Conservation (phyloP, 2,113 vertebrate genomes). For the Benitochromis conjunctus region DNA sequence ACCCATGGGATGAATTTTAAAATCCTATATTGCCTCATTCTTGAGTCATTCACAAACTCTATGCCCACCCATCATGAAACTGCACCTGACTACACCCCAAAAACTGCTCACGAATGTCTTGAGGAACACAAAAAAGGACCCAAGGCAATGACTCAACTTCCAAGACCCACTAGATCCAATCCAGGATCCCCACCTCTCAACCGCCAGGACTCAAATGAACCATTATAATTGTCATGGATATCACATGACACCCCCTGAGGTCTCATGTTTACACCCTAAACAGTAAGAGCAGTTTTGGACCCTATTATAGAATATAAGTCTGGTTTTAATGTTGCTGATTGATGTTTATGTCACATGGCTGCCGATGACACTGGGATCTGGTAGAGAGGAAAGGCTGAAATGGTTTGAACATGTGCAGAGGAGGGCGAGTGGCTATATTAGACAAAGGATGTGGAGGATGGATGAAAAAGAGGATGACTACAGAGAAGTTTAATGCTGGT, state of each 20-base stretch:
- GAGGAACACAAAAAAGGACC: background rate
- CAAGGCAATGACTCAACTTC: background rate
- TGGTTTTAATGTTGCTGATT: background rate
- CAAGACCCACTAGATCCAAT: background rate
- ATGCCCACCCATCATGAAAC: background rate
- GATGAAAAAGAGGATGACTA: background rate
- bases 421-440: background rate
- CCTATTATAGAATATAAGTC: no score
- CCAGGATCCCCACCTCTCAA: background rate
- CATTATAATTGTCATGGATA: background rate
- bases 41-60: rapidly evolving
- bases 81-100: background rate
- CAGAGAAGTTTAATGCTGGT: background rate
- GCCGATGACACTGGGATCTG: background rate
- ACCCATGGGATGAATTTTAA: background rate
- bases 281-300: background rate
- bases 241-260: background rate
- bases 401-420: background rate
- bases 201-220: background rate
- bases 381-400: background rate
- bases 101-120: background rate
- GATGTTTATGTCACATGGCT: background rate
- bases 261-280: background rate
- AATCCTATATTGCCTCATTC: background rate
- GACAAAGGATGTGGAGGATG: background rate